phyloP scores from a whole-genome alignment of 2,113 vertebrate genomes.

The Pygoscelis antarcticus region DNA sequence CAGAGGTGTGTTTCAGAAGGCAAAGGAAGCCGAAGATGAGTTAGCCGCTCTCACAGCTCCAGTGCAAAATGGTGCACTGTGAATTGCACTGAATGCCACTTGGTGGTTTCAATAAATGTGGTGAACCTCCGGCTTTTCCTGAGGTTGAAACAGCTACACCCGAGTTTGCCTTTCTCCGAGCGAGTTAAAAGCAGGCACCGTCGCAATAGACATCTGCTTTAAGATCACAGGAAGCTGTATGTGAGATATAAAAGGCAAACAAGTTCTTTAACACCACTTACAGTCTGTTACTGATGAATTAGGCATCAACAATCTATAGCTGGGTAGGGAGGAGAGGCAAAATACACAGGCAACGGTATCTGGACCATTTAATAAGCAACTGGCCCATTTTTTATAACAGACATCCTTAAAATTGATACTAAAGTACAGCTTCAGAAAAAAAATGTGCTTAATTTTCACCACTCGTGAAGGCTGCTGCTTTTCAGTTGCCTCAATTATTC shows the following conservation, averaged over 20 bases:
- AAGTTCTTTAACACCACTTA: not conserved
- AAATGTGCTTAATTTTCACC: not conserved
- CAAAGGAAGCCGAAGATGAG: not conserved
- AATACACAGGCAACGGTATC: not conserved
- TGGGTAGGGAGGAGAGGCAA: not conserved
- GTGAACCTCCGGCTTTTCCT: not conserved
- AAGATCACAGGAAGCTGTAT: not conserved
- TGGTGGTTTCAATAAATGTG: not conserved
- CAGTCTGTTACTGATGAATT: not conserved
- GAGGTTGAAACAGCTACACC: not conserved
- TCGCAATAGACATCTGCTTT: not conserved
- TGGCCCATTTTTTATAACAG: not conserved
- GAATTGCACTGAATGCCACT: not conserved
- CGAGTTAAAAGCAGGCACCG: not conserved
- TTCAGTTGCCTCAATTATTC: not conserved
- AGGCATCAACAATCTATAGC: not conserved
- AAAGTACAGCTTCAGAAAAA: not conserved
- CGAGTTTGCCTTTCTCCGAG: not conserved
- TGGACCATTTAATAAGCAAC: not conserved
- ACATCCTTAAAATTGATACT: not conserved
- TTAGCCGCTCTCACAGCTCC: not conserved
- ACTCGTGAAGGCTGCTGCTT: not conserved
- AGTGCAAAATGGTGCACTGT: not conserved
- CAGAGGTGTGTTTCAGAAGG: not conserved
- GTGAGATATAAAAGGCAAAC: not conserved